A percentile compares a stretch with the other conserved stretches of the same genome.
phyloP scores from a whole-genome alignment of 2,797 vertebrate genomes.

The Microctenopoma stevenorrisi region DNA sequence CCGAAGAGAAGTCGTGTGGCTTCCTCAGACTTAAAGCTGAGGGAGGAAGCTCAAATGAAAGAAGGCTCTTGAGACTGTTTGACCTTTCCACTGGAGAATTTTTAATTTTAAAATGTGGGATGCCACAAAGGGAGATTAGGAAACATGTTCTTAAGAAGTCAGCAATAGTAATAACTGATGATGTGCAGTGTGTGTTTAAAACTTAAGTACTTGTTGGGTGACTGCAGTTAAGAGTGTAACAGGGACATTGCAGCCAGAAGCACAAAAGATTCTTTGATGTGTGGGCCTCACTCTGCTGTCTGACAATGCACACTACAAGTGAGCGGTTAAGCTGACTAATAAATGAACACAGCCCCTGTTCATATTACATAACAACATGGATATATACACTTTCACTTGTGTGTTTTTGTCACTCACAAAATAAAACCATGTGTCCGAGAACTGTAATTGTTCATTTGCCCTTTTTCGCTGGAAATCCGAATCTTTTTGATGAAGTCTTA shows the following conservation, averaged over 20 bases:
- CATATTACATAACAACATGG: background rate
- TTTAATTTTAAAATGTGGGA: background rate
- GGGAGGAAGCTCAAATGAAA: slow-evolving; percentile 22
- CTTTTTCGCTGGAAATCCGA: background rate
- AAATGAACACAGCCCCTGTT: background rate
- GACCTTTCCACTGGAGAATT: slow-evolving; percentile 23
- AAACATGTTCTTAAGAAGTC: background rate
- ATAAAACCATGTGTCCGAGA: background rate
- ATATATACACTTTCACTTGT: background rate
- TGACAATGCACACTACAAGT: slow-evolving; percentile 2
- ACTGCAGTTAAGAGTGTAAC: slow-evolving; percentile 28
- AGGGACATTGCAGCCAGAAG: slow-evolving; percentile 35
- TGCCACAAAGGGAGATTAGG: background rate
- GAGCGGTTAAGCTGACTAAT: slow-evolving; percentile 18
- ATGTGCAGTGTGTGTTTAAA: slow-evolving; percentile 22
- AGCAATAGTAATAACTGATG: background rate
- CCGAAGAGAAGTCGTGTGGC: background rate
- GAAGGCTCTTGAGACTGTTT: slow-evolving; percentile 24
- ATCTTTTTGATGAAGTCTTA: background rate
- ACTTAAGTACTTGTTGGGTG: slow-evolving; percentile 51
- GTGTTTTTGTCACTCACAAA: background rate
- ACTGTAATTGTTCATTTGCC: slow-evolving; percentile 6
- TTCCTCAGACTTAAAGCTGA: slow-evolving; percentile 11
- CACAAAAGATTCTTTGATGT: slow-evolving; percentile 23
- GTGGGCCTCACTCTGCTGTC: slow-evolving; percentile 23